phyloP scores from a whole-genome alignment of 2,888 invertebrate species.

The Ormyrus labotus region DNA sequence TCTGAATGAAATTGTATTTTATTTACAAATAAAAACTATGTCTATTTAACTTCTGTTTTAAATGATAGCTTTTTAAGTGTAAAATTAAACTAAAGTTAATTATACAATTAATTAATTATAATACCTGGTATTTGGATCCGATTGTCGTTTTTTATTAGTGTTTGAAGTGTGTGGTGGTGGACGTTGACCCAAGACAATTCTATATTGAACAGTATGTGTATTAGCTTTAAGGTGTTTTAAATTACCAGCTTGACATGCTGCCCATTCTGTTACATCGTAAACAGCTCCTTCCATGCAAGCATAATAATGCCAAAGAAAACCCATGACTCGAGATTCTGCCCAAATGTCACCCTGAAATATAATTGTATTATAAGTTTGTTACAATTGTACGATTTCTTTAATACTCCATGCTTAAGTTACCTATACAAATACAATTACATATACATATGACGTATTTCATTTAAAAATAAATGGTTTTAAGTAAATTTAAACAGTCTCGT shows the following conservation, averaged over 20 bases:
- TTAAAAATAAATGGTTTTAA: too few relatives aligned
- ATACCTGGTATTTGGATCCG: conserved; percentile 72
- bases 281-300: conserved; percentile 97
- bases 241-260: conserved; percentile 91
- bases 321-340: conserved; percentile 94
- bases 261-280: conserved; percentile 98
- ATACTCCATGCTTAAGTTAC: neutral
- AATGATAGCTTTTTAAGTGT: too few relatives aligned
- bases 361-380: neutral
- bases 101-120: conserved; percentile 7
- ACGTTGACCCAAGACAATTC: conserved; percentile 87
- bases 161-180: conserved; percentile 70
- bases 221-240: conserved; percentile 91
- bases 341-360: conserved; percentile 90
- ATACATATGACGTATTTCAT: too few relatives aligned
- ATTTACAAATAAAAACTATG: too few relatives aligned
- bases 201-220: conserved; percentile 93
- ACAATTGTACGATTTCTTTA: conserved; percentile 22
- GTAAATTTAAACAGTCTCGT: too few relatives aligned
- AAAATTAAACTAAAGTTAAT: too few relatives aligned
- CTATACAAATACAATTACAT: too few relatives aligned
- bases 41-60: too few relatives aligned
- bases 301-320: conserved; percentile 95
- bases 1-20: too few relatives aligned
- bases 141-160: conserved; percentile 69